phyloP scores from a whole-genome alignment of 2,113 vertebrate species.

The Dicaeum eximium region DNA sequence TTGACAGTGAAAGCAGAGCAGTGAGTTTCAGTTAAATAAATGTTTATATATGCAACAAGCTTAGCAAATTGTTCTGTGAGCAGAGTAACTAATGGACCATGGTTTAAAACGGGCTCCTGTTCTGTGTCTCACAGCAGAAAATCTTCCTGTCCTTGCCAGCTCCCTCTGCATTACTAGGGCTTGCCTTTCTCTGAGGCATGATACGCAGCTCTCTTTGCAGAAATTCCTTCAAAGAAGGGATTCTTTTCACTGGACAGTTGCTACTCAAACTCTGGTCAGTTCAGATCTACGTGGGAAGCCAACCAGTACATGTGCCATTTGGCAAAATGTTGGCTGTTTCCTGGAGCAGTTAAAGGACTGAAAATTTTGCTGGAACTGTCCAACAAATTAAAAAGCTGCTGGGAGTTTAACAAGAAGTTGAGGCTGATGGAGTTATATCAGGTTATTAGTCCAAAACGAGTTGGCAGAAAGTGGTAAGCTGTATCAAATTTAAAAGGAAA shows the following conservation, averaged over 20 bases:
- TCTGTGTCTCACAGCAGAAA: background rate
- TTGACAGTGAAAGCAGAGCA: background rate
- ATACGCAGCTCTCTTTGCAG: background rate
- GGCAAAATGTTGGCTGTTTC: background rate
- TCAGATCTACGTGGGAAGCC: background rate
- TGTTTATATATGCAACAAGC: background rate
- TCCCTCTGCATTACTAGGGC: accelerated
- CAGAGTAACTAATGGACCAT: background rate
- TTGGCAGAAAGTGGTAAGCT: background rate
- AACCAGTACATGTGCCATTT: background rate
- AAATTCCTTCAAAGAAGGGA: background rate
- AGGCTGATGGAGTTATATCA: background rate
- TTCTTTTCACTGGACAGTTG: background rate
- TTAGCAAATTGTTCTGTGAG: background rate
- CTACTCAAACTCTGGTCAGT: background rate
- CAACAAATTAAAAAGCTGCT: background rate
- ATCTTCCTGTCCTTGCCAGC: background rate
- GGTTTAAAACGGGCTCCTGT: background rate
- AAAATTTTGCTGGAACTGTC: background rate
- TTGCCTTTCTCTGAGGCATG: accelerated
- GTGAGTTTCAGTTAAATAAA: background rate
- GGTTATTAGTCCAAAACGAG: background rate
- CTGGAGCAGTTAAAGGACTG: background rate
- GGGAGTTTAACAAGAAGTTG: background rate
- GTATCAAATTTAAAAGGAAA: background rate